Base-by-base conservation (phyloP, 2,888 invertebrate genomes). In the Trichopoda pennipes region DNA sequence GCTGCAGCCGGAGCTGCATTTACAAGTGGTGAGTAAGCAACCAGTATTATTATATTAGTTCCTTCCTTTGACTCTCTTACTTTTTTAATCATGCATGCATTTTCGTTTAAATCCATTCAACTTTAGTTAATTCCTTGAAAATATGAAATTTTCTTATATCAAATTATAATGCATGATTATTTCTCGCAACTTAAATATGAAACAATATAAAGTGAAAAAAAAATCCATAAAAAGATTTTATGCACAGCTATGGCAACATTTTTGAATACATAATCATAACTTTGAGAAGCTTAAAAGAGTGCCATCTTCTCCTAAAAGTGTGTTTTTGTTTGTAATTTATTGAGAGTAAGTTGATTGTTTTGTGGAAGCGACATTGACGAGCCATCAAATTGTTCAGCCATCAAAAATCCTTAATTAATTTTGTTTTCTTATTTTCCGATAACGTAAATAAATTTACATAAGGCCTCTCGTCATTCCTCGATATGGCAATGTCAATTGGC, bases 1-100 rank as follows among this genome's bases (percentile, higher is more conserved):
- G 49, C 35, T 47, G 66, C 28, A 51, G 68, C 47, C 58, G 47
- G 0, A 61, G 49, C 44, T 51, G 4, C 74, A 75, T 73, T 63
- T 73, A 44, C 77, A 74, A 74, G 74, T 74, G 78, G 78, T 81
- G 81, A 81, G 64, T 81, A 81, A 81, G 78, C 74, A 74, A 64
- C 69, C 72, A 77, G 63, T 70, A 72, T n/a, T n/a, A n/a, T n/a
- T n/a, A n/a, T n/a, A n/a, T 32, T 53, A 32, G 56, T 74, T 55
- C 32, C 66, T 42, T 35, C 61, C 76, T 69, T 58, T 68, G 23
- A 60, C 72, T 73, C 42, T 53, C 53, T 28, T 2, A 38, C 17
- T 66, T 23, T 17, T 61, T 69, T 53, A 53, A 61, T 68, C 68
- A 60, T 69, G 42, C 75, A 51, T 53, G 55, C 72, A 58, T 70